These are phyloP conservation scores for Ceratina calcarata DNA, from an alignment of 1,140 invertebrate species.

Conservation along the genomic window DNA sequence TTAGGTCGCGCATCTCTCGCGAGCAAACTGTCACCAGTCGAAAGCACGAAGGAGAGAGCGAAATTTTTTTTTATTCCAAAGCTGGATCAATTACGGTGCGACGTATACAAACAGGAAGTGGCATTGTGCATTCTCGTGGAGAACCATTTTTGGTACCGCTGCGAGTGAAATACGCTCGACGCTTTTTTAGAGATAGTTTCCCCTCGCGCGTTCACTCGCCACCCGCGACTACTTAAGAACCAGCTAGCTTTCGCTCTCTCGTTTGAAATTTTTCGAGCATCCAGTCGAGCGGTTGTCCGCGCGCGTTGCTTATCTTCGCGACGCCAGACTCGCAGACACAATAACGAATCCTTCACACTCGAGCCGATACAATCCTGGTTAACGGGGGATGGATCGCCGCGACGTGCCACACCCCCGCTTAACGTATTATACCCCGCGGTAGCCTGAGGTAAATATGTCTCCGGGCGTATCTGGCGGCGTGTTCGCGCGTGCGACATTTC, in stretches of 20 bases:
- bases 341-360: constrained; percentile 73
- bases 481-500: constrained; percentile 54
- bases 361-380: constrained; percentile 68
- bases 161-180: too few species aligned
- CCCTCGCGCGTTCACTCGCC: background rate
- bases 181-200: background rate
- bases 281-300: background rate
- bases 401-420: constrained; percentile 55
- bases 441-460: constrained; percentile 60
- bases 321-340: constrained; percentile 52
- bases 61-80: too few species aligned
- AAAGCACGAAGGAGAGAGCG: too few species aligned
- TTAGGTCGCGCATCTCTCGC: too few species aligned
- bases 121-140: too few species aligned
- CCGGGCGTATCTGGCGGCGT: constrained; percentile 28
- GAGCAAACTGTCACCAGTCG: too few species aligned
- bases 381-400: constrained; percentile 38
- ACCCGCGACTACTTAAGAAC: background rate
- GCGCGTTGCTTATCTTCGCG: constrained; percentile 57
- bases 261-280: background rate
- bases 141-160: too few species aligned
- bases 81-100: too few species aligned
- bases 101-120: too few species aligned
- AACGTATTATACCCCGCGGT: constrained; percentile 41
- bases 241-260: background rate